Conservation (phyloP, 1,140 invertebrate genomes). For the Pseudachorutes palmiensis region DNA sequence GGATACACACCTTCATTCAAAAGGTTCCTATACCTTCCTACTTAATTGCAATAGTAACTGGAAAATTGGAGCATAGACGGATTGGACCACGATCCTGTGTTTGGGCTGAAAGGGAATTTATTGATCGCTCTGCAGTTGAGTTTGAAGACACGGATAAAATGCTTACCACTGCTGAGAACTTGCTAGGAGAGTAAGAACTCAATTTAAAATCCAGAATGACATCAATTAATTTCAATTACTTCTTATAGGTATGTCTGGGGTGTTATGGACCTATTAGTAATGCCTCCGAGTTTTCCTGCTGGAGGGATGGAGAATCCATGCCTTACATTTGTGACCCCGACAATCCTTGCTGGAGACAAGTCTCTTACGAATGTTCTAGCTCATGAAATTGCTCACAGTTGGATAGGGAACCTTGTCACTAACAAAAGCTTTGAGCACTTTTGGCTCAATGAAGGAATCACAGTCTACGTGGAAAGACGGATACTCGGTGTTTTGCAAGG, state of each 20-base stretch:
- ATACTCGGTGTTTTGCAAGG: constrained; percentile 61
- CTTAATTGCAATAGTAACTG: constrained; percentile 78
- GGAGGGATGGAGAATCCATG: constrained; percentile 98
- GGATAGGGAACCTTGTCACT: constrained; percentile 93
- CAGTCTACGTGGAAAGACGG: constrained; percentile 83
- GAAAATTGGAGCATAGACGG: constrained; percentile 63
- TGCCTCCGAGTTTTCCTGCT: constrained; percentile 86
- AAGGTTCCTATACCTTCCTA: constrained; percentile 66
- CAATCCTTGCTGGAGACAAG: constrained; percentile 72
- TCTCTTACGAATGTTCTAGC: constrained; percentile 80
- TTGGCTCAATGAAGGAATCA: constrained; percentile 96
- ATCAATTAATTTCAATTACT: background rate
- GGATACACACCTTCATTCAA: constrained; percentile 61
- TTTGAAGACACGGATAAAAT: constrained; percentile 81
- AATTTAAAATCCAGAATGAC: background rate
- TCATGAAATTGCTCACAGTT: constrained; percentile 92
- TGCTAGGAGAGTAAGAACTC: constrained; percentile 27
- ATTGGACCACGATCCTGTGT: constrained; percentile 72
- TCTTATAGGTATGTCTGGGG: constrained; percentile 62
- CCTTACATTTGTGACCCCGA: constrained; percentile 88
- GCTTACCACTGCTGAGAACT: constrained; percentile 67
- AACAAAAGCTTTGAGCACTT: constrained; percentile 53
- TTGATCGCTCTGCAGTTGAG: constrained; percentile 75
- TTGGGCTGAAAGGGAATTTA: constrained; percentile 79
- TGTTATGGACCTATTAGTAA: constrained; percentile 78